Conservation (phyloP, 2,797 vertebrate species). For the Aotus griseimembra region DNA sequence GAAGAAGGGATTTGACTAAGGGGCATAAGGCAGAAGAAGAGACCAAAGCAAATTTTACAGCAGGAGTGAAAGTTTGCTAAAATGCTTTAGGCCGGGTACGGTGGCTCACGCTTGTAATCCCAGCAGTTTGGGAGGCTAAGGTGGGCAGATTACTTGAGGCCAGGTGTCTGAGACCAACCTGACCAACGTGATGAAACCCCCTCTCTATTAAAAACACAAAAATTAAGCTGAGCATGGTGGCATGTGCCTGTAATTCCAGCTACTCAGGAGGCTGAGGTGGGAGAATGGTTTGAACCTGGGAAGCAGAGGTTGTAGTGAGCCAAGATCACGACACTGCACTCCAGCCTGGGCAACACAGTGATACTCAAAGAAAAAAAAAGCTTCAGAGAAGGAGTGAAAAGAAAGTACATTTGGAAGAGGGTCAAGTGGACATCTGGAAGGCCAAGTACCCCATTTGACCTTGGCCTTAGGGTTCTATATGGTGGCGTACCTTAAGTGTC, state of each 20-base stretch:
- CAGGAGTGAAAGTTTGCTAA: neutral
- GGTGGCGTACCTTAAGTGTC: neutral
- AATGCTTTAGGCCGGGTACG: rapidly evolving
- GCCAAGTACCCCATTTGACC: neutral
- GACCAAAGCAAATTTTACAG: neutral
- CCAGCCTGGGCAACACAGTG: neutral
- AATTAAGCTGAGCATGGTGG: neutral
- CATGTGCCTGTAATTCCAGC: neutral
- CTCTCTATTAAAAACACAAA: neutral
- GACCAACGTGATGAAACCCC: neutral
- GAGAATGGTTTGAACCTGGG: neutral
- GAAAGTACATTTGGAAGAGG: neutral
- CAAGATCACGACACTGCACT: neutral
- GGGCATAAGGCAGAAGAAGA: neutral
- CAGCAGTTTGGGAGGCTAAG: neutral
- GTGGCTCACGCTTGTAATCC: neutral
- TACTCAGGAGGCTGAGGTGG: neutral
- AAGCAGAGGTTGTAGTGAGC: neutral
- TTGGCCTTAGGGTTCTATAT: neutral
- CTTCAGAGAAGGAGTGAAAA: neutral
- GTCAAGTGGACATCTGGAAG: neutral
- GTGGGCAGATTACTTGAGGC: neutral
- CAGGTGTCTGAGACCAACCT: neutral
- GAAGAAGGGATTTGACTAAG: neutral
- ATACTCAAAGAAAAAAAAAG: neutral